Percentiles rank a stretch among this genome's conserved stretches.
These are phyloP conservation scores for Paracentrotus lividus DNA, from an alignment of 53 echinoderm and acorn worm genomes.

Conservation along the genomic window DNA sequence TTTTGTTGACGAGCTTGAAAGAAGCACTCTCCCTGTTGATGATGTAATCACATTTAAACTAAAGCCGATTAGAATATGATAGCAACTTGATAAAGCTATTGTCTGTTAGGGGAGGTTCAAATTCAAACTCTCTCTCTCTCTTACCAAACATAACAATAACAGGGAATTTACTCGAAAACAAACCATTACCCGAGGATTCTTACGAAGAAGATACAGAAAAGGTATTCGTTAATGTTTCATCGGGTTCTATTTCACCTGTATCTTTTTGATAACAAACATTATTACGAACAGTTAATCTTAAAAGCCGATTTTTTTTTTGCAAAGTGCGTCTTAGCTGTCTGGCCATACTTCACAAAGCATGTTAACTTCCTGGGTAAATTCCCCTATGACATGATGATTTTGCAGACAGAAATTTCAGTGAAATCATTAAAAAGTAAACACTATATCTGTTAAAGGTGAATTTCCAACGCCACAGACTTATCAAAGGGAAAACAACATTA, in stretches of 20 bases:
- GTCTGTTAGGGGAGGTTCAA: neutral
- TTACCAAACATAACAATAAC: neutral
- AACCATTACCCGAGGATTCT: conserved; percentile 14
- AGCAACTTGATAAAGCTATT: neutral
- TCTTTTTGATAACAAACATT: conserved; percentile 16
- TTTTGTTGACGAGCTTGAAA: neutral
- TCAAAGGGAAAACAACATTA: no score
- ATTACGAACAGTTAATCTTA: neutral
- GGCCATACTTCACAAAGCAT: neutral
- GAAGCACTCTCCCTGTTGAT: neutral
- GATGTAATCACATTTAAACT: conserved; percentile 5
- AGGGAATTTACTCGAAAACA: conserved; percentile 4
- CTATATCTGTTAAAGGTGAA: no score
- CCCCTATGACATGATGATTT: neutral
- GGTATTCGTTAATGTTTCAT: conserved; percentile 29
- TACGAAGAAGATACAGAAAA: neutral
- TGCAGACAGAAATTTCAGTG: no score
- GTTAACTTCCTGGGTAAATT: neutral
- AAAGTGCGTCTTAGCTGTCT: neutral
- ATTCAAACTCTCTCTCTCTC: neutral
- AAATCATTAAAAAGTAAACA: no score
- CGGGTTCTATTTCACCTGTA: neutral
- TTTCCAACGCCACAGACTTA: no score
- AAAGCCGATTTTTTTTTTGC: conserved; percentile 15
- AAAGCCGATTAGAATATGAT: conserved; percentile 49